phyloP scores from a whole-genome alignment of 2,888 invertebrate genomes.

The Sialis fuliginosa region DNA sequence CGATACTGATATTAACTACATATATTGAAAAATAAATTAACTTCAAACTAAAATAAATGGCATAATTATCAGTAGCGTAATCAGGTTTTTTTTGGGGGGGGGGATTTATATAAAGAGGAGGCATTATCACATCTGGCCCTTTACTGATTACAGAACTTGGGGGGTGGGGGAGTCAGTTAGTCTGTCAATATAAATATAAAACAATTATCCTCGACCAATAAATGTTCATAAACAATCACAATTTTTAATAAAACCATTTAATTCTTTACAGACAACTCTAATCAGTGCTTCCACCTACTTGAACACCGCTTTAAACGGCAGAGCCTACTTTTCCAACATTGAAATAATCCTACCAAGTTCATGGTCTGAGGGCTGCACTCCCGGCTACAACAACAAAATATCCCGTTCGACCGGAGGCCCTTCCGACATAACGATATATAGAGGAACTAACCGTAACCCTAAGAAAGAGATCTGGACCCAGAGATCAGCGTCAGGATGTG shows the following conservation, averaged over 20 bases:
- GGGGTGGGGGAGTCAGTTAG: no score
- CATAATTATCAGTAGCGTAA: no score
- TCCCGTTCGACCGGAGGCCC: constrained; percentile 30
- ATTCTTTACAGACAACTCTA: constrained; percentile 31
- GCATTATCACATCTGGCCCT: no score
- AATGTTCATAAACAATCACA: no score
- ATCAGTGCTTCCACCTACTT: constrained; percentile 35
- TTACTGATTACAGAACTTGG: no score
- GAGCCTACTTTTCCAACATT: constrained; percentile 35
- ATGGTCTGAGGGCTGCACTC: constrained; percentile 35
- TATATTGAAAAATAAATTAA: no score
- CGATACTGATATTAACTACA: no score
- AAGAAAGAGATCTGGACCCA: constrained; percentile 31
- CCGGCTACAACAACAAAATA: constrained; percentile 17
- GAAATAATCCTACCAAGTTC: constrained; percentile 37
- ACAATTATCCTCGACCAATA: no score
- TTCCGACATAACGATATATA: constrained; percentile 32
- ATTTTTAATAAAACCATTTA: constrained; percentile 2
- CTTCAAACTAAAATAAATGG: no score
- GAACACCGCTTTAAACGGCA: constrained; percentile 35
- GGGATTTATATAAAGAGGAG: no score
- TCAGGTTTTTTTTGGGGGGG: no score
- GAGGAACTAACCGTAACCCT: constrained; percentile 31
- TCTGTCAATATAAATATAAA: no score
- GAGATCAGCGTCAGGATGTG: constrained; percentile 40